These are phyloP conservation scores for Aphelenchoides bicaudatus DNA, from an alignment of 2,888 invertebrate species.

Conservation along the genomic window DNA sequence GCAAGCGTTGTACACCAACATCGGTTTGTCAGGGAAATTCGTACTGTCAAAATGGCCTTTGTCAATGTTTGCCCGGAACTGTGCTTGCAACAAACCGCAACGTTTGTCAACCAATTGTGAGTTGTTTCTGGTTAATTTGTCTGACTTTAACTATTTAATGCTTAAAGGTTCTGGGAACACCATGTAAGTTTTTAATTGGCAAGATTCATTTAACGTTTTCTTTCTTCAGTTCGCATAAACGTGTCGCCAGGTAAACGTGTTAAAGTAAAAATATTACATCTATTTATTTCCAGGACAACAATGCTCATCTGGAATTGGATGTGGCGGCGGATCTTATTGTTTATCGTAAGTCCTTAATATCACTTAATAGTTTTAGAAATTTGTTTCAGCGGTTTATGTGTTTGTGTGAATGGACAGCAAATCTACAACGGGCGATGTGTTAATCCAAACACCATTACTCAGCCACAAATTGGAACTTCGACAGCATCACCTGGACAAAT, in stretches of 20 bases:
- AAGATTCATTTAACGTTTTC: background rate
- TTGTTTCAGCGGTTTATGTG: slow-evolving; percentile 27
- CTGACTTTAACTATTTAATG: no score
- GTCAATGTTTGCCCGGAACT: slow-evolving; percentile 37
- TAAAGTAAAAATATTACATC: background rate
- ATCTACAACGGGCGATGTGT: slow-evolving; percentile 26
- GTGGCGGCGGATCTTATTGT: slow-evolving; percentile 25
- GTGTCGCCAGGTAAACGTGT: slow-evolving; percentile 9
- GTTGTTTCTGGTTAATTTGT: no score
- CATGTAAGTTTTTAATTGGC: slow-evolving; percentile 4
- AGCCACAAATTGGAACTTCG: background rate
- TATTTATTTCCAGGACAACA: slow-evolving; percentile 7
- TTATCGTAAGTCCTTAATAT: no score
- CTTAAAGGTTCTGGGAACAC: no score
- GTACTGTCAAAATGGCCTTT: slow-evolving; percentile 24
- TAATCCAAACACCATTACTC: background rate
- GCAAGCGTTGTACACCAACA: no score
- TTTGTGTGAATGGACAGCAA: slow-evolving; percentile 26
- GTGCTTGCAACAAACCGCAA: slow-evolving; percentile 21
- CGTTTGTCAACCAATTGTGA: slow-evolving; percentile 28
- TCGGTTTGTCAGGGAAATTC: no score
- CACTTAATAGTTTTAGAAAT: no score
- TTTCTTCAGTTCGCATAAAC: slow-evolving; percentile 18
- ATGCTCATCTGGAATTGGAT: slow-evolving; percentile 17
- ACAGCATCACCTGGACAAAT: slow-evolving; percentile 31